Evolutionary conservation across 1,140 invertebrate species (phyloP), one percentile per base, ranked within the genome.

Genomic region (Pseudomyrmex concolor): DNA sequence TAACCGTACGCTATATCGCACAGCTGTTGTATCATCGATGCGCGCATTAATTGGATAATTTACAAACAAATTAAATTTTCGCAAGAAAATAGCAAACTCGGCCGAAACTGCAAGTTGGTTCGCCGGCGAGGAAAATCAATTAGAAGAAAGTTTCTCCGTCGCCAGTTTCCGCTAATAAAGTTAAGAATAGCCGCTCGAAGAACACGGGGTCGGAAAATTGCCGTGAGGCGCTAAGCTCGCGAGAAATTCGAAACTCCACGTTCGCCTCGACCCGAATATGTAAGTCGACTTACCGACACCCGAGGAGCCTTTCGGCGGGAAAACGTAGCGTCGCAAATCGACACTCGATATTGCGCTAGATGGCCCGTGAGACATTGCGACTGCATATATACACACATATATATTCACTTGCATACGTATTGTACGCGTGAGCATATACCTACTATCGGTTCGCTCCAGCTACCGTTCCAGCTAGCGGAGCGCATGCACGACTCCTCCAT

Each of bases 281-380:
- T 34, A 34, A 34, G 34, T 50, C 22, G 34, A 78, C 76, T 80
- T 59, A 10, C 15, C 22, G n/a, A 80, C 19, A 25, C 54, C 43
- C 64, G 76, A 25, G 25, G 48, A 25, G 17, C 48, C 15, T 45
- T 34, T 34, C 34, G 19, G 19, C 43, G 64, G 34, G 5, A 45
- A 45, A 70, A 13, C 15, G 74, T 22, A 17, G 63, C 51, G 12
- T 63, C 59, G 72, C 59, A 19, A 78, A 80, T 80, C 76, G 66
- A 80, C 84, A 71, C 81, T 80, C 89, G 90, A 91, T 88, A 91
- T 92, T 91, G 92, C 34, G 34, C 86, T 91, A 91, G 91, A 91
- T 92, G 91, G 89, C 60, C 90, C 85, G 90, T 92, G 90, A 92
- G 89, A 60, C 76, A 78, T 87, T 72, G 12, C 50, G 5, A 59